These are phyloP conservation scores for Lobophora halterata DNA, from an alignment of 2,888 invertebrate genomes.

Conservation along the genomic window DNA sequence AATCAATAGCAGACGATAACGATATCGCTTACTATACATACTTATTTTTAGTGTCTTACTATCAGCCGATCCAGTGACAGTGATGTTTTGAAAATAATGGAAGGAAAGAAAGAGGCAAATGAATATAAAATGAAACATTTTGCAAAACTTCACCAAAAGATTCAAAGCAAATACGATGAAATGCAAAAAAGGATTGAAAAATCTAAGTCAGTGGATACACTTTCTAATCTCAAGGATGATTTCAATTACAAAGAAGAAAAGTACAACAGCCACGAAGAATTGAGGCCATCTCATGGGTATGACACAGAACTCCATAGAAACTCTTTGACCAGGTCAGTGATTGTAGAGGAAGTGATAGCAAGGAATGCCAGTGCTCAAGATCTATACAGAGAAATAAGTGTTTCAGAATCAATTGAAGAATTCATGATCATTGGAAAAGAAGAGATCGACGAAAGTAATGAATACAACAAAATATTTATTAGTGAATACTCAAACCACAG, in stretches of 20 bases:
- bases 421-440: slow-evolving; percentile 36
- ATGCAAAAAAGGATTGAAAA: slow-evolving; percentile 66
- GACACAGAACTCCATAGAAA: slow-evolving; percentile 25
- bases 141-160: slow-evolving; percentile 55
- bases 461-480: slow-evolving; percentile 8
- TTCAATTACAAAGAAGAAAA: slow-evolving; percentile 41
- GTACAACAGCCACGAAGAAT: slow-evolving; percentile 40
- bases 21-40: slow-evolving; percentile 38
- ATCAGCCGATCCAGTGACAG: slow-evolving; percentile 24
- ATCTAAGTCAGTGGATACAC: slow-evolving; percentile 61
- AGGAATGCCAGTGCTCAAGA: slow-evolving; percentile 42
- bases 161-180: slow-evolving; percentile 64
- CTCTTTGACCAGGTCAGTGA: slow-evolving; percentile 31
- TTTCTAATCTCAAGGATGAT: slow-evolving; percentile 47
- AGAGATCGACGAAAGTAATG: slow-evolving; percentile 36
- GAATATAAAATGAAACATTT: slow-evolving; percentile 50
- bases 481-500: no score
- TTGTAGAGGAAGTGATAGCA: slow-evolving; percentile 43
- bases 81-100: slow-evolving; percentile 40
- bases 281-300: slow-evolving; percentile 35
- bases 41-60: slow-evolving; percentile 40
- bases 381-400: slow-evolving; percentile 41
- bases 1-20: slow-evolving; percentile 65
- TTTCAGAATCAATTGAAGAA: slow-evolving; percentile 40
- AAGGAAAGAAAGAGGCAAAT: slow-evolving; percentile 31